Conservation (phyloP, 2,888 invertebrate species). For the Dasysyrphus albostriatus region DNA sequence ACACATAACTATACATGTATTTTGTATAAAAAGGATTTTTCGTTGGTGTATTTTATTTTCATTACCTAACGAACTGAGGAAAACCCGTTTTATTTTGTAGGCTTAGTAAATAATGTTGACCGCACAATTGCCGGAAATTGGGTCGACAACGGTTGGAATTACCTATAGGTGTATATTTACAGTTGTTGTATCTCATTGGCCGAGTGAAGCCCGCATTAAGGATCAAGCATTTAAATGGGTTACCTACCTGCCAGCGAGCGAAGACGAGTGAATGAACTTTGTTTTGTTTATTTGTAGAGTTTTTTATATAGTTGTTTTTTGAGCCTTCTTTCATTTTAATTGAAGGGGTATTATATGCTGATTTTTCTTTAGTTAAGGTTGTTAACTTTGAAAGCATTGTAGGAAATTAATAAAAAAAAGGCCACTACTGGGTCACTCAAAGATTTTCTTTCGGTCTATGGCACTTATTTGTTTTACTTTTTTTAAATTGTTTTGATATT, state of each 20-base stretch:
- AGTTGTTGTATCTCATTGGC: conserved; percentile 15
- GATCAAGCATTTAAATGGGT: conserved; percentile 62
- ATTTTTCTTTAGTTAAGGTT: conserved; percentile 51
- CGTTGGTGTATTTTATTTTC: conserved; percentile 57
- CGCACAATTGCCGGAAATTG: conserved; percentile 69
- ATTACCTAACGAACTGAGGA: conserved; percentile 32
- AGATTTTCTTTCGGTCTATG: not conserved
- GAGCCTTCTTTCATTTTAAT: not conserved
- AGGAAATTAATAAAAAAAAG: not conserved
- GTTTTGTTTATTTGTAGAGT: conserved; percentile 6
- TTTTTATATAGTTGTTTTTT: conserved; percentile 12
- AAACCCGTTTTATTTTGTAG: conserved; percentile 47
- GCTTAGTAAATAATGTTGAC: conserved; percentile 67
- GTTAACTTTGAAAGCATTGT: conserved; percentile 5
- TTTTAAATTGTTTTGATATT: no score
- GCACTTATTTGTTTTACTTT: no score
- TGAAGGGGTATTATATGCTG: conserved; percentile 34
- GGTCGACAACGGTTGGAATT: conserved; percentile 50
- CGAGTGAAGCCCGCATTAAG: conserved; percentile 21
- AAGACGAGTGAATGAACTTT: conserved; percentile 67
- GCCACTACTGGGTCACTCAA: not conserved
- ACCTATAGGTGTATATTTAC: conserved; percentile 35
- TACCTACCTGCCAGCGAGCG: conserved; percentile 11
- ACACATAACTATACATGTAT: no score
- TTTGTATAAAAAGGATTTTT: conserved; percentile 57